These are phyloP conservation scores for Cherax quadricarinatus DNA, from an alignment of 1,140 invertebrate species.

Conservation along the genomic window DNA sequence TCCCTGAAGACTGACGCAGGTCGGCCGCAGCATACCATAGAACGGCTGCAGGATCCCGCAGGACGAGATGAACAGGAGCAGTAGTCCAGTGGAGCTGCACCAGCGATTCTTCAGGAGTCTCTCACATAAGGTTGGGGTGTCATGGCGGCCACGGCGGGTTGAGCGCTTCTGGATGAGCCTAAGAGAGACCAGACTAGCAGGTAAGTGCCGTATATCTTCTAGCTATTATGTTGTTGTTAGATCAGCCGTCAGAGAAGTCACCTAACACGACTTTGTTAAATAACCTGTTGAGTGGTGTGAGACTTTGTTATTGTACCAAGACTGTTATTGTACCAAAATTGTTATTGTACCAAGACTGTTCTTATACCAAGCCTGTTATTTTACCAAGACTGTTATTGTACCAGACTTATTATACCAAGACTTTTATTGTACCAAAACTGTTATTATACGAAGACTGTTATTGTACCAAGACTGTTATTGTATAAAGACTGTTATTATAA, in stretches of 20 bases:
- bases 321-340: neutral
- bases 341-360: neutral
- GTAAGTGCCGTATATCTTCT: neutral
- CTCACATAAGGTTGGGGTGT: conserved; percentile 42
- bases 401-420: no score
- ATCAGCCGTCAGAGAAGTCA: neutral
- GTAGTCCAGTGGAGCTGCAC: conserved; percentile 9
- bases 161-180: conserved; percentile 60
- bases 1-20: no score
- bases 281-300: no score
- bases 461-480: no score
- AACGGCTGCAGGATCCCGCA: neutral
- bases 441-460: no score
- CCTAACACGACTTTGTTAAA: no score
- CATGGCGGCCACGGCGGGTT: conserved; percentile 38
- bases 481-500: no score
- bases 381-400: neutral
- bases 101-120: conserved; percentile 49
- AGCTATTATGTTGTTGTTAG: neutral
- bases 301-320: no score
- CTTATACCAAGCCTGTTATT: neutral
- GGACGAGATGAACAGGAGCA: neutral
- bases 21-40: no score
- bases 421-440: no score
- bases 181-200: conserved; percentile 46